Evolutionary conservation across 2,113 vertebrate species (phyloP).

Genomic region (Macrotis lagotis): DNA sequence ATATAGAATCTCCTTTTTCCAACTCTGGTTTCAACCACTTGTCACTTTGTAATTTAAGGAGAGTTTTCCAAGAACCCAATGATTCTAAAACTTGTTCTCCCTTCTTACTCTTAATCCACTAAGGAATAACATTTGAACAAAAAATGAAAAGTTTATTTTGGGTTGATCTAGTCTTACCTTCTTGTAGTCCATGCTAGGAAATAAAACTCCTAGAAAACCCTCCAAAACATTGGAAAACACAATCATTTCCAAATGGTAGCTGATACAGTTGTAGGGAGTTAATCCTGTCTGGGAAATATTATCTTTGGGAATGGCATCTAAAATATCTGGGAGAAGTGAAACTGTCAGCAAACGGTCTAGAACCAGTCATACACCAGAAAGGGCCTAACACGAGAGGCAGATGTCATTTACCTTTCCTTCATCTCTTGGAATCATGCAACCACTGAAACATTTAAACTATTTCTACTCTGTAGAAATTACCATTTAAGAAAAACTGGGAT

Average conservation of each 20-base stretch:
- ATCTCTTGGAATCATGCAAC: not conserved
- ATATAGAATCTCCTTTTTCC: not conserved
- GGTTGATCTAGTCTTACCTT: not conserved
- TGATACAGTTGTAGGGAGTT: not conserved
- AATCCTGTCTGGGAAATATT: not conserved
- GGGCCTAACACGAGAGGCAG: not conserved
- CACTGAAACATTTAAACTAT: conserved; percentile 29
- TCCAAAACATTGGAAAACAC: not conserved
- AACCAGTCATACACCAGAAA: not conserved
- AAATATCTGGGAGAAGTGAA: not conserved
- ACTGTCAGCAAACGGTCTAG: not conserved
- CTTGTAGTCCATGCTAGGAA: not conserved
- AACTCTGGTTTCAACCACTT: not conserved
- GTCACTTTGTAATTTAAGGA: not conserved
- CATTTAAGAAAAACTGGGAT: conserved; percentile 19
- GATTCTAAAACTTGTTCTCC: not conserved
- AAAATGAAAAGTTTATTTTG: no score
- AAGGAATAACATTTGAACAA: no score
- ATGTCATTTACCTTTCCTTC: not conserved
- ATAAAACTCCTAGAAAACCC: not conserved
- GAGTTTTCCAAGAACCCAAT: not conserved
- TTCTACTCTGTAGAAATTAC: not conserved
- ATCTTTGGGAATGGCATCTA: not conserved
- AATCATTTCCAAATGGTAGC: not conserved
- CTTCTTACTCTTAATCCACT: not conserved